These are phyloP conservation scores for Odontomyia ornata DNA, from an alignment of 2,888 invertebrate genomes.

Conservation along the genomic window DNA sequence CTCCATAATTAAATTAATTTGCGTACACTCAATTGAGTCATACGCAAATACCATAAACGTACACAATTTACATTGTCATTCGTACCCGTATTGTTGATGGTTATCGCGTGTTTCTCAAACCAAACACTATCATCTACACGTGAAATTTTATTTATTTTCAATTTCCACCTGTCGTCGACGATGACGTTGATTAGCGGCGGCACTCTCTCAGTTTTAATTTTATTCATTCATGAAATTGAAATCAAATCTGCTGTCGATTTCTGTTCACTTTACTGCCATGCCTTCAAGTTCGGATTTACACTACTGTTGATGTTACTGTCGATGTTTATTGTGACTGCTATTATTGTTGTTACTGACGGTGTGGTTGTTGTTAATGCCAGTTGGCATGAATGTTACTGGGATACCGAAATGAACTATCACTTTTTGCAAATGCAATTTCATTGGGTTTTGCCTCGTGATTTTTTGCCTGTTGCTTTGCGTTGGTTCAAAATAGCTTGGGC, in stretches of 20 bases:
- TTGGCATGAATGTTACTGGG: background rate
- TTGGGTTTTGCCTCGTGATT: background rate
- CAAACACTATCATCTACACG: conserved; percentile 2
- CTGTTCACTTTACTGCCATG: background rate
- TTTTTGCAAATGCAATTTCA: conserved; percentile 31
- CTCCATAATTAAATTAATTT: conserved; percentile 21
- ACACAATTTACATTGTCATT: background rate
- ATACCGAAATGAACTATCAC: background rate
- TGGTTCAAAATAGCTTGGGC: background rate
- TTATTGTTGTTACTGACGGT: background rate
- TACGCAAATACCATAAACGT: background rate
- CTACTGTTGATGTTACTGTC: background rate
- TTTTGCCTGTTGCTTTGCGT: no score
- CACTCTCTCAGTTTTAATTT: conserved; percentile 1
- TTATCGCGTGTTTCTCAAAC: background rate
- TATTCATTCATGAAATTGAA: conserved; percentile 40
- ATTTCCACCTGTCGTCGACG: conserved; percentile 21
- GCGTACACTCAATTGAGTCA: no score
- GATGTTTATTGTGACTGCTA: background rate
- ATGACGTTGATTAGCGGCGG: background rate
- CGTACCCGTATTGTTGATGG: background rate
- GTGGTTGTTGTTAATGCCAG: background rate
- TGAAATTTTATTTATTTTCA: conserved; percentile 40
- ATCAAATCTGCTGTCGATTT: conserved; percentile 11
- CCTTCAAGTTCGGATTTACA: background rate